Evolutionary conservation across 2,888 invertebrate species (phyloP).

Genomic region (Machimus rusticus): DNA sequence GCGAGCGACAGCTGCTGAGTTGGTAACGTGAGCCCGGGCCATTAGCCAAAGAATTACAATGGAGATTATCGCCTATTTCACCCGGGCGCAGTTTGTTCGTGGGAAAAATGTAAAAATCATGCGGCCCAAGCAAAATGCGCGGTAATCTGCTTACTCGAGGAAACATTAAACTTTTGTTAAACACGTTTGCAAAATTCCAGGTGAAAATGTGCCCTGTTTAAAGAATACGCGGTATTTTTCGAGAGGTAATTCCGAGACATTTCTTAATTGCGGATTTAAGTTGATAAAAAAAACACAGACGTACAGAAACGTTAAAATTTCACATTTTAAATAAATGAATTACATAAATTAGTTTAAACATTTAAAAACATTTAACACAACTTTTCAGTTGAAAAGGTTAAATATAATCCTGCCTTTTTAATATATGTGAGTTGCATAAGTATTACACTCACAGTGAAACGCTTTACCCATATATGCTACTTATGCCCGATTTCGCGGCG

Average conservation of each 20-base stretch:
- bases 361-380: too few species aligned
- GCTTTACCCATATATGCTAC: too few species aligned
- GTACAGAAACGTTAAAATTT: too few species aligned
- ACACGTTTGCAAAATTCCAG: background rate
- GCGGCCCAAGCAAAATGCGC: background rate
- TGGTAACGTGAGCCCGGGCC: background rate
- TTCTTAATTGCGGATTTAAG: background rate
- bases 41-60: constrained; percentile 16
- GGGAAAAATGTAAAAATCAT: background rate
- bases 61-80: constrained; percentile 27
- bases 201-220: background rate
- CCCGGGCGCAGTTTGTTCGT: constrained; percentile 6
- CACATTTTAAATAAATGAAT: too few species aligned
- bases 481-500: too few species aligned
- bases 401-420: too few species aligned
- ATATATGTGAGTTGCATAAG: too few species aligned
- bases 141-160: background rate
- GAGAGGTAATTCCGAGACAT: background rate
- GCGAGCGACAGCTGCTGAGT: constrained; percentile 7
- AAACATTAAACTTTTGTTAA: background rate
- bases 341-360: too few species aligned
- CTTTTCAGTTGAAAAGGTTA: too few species aligned
- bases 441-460: too few species aligned
- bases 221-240: background rate
- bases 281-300: too few species aligned